Percentiles rank a stretch among this genome's conserved stretches.
These are phyloP conservation scores for Falcaria lacertinaria DNA, from an alignment of 2,888 invertebrate species.

Conservation along the genomic window DNA sequence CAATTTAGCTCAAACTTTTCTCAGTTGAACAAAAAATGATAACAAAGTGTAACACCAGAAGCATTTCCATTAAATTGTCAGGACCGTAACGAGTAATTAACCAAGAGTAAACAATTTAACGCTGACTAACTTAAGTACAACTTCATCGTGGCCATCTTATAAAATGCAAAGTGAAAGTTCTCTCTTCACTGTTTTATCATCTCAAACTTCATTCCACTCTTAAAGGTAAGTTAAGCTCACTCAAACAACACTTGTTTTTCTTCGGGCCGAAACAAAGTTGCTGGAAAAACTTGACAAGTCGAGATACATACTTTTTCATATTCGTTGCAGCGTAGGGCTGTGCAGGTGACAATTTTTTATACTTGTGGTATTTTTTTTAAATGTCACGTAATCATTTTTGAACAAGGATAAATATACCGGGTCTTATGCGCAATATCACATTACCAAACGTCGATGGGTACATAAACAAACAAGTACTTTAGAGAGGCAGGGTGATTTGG, in stretches of 20 bases:
- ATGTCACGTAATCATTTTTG: too few relatives aligned
- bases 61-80: not conserved
- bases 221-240: conserved; percentile 24
- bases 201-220: conserved; percentile 18
- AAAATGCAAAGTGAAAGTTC: conserved; percentile 14
- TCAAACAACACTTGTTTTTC: conserved; percentile 36
- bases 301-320: conserved; percentile 28
- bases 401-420: too few relatives aligned
- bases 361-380: too few relatives aligned
- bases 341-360: too few relatives aligned
- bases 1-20: too few relatives aligned
- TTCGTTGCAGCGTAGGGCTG: conserved; percentile 14
- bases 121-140: not conserved
- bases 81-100: not conserved
- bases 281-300: conserved; percentile 21
- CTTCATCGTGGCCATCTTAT: not conserved
- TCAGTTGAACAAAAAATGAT: not conserved
- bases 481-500: too few relatives aligned
- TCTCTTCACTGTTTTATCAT: conserved; percentile 16
- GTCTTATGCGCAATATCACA: too few relatives aligned
- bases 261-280: conserved; percentile 22
- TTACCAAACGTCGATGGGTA: too few relatives aligned
- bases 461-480: too few relatives aligned
- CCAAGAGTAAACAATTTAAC: not conserved
- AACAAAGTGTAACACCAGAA: not conserved